Evolutionary conservation across 2,797 vertebrate genomes (phyloP).

Genomic region (Champsocephalus gunnari): DNA sequence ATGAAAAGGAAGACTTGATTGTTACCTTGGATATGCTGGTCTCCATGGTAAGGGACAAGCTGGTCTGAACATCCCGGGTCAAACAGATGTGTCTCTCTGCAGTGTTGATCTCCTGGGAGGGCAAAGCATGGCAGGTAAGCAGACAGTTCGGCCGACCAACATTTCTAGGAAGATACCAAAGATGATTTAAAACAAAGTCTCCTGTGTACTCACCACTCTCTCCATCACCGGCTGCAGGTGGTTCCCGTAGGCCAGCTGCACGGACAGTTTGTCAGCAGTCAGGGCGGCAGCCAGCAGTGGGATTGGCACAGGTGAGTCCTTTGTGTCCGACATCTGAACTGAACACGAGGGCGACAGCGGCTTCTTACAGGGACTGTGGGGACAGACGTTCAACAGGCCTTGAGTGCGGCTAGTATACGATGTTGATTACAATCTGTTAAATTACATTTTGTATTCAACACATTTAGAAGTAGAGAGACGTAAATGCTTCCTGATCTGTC

Average conservation of each 20-base stretch:
- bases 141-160: background rate
- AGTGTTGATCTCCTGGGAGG: constrained; percentile 84
- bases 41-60: constrained; percentile 89
- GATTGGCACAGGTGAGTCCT: constrained; percentile 88
- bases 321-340: constrained; percentile 90
- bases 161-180: background rate
- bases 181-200: too few species aligned
- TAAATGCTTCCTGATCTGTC: background rate
- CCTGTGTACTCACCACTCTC: constrained; percentile 86
- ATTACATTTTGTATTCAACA: background rate
- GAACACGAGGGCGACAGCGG: constrained; percentile 92
- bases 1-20: background rate
- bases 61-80: constrained; percentile 90
- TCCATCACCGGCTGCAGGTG: constrained; percentile 94
- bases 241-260: constrained; percentile 92
- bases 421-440: background rate
- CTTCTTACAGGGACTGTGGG: constrained; percentile 93
- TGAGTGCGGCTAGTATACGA: background rate
- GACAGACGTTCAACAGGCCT: background rate
- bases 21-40: constrained; percentile 92
- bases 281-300: constrained; percentile 91
- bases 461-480: background rate
- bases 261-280: constrained; percentile 82
- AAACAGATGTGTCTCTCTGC: constrained; percentile 93
- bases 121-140: background rate